A percentile compares a stretch with the other conserved stretches of the same genome.
Conservation (phyloP, 92 coral and sea anemone species). For the Palythoa heliodiscus region DNA sequence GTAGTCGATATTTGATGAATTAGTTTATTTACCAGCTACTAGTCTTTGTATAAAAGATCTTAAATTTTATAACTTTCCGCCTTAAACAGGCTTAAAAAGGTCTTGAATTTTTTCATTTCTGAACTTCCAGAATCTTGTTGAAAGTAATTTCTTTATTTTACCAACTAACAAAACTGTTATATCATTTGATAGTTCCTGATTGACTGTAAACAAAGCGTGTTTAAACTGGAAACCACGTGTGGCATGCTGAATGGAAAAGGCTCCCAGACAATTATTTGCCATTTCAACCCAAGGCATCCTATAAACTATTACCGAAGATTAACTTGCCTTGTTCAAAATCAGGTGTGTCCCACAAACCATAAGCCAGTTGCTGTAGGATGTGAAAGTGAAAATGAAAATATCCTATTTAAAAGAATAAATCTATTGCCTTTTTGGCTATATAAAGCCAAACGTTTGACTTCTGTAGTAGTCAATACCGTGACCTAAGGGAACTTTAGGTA, state of each 20-base stretch:
- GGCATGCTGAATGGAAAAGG: conserved; percentile 78
- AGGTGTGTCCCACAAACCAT: conserved; percentile 51
- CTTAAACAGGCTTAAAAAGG: too few species aligned
- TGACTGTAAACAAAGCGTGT: conserved; percentile 90
- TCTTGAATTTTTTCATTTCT: too few species aligned
- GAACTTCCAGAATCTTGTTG: too few species aligned
- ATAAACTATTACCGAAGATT: conserved; percentile 89
- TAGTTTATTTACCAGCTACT: too few species aligned
- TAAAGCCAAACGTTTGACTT: too few species aligned
- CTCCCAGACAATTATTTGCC: conserved; percentile 67
- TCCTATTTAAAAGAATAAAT: neutral
- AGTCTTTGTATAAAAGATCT: too few species aligned
- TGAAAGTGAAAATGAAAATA: neutral
- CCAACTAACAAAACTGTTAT: neutral
- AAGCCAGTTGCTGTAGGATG: neutral
- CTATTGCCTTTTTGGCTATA: too few species aligned
- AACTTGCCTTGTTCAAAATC: conserved; percentile 90
- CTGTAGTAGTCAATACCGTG: too few species aligned
- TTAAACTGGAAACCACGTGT: conserved; percentile 75
- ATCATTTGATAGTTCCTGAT: conserved; percentile 72
- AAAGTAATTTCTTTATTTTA: neutral
- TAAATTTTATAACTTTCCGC: too few species aligned
- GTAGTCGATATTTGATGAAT: too few species aligned
- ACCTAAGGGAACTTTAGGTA: too few species aligned
- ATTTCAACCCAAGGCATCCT: conserved; percentile 76